Evolutionary conservation across 2,113 vertebrate species (phyloP).

Genomic region (Crypturellus undulatus): DNA sequence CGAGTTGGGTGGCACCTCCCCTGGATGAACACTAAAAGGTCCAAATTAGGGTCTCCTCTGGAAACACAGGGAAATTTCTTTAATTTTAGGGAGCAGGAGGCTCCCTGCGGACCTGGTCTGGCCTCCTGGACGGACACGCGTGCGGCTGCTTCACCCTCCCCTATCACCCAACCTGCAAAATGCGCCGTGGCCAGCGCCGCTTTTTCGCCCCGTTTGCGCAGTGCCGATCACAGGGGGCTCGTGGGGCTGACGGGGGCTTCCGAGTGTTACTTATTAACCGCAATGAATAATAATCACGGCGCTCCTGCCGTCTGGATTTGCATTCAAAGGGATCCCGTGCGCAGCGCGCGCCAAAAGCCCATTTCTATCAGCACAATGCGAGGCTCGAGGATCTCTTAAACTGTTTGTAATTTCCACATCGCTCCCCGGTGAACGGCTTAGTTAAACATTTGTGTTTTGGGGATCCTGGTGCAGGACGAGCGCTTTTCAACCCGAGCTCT

Average conservation of each 20-base stretch:
- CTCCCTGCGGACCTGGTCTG: background rate
- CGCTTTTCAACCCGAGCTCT: background rate
- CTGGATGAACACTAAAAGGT: background rate
- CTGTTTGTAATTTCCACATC: constrained; percentile 52
- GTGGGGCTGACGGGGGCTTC: constrained; percentile 16
- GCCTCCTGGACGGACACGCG: background rate
- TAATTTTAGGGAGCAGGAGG: background rate
- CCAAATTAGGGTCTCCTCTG: background rate
- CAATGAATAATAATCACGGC: constrained; percentile 65
- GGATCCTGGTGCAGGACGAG: background rate
- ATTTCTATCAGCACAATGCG: constrained; percentile 55
- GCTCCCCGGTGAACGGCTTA: constrained; percentile 45
- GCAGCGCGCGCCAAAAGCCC: constrained; percentile 51
- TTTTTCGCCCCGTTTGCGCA: background rate
- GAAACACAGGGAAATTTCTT: background rate
- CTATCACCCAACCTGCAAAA: background rate
- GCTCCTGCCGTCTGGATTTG: constrained; percentile 70
- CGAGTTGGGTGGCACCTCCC: background rate
- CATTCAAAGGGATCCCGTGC: constrained; percentile 44
- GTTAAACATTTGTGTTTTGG: constrained; percentile 57
- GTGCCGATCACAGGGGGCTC: background rate
- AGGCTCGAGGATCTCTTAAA: constrained; percentile 65
- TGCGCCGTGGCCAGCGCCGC: background rate
- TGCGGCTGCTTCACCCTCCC: constrained; percentile 6
- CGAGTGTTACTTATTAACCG: constrained; percentile 63